These are phyloP conservation scores for Neosalanx taihuensis DNA, from an alignment of 2,797 vertebrate species.

Conservation along the genomic window DNA sequence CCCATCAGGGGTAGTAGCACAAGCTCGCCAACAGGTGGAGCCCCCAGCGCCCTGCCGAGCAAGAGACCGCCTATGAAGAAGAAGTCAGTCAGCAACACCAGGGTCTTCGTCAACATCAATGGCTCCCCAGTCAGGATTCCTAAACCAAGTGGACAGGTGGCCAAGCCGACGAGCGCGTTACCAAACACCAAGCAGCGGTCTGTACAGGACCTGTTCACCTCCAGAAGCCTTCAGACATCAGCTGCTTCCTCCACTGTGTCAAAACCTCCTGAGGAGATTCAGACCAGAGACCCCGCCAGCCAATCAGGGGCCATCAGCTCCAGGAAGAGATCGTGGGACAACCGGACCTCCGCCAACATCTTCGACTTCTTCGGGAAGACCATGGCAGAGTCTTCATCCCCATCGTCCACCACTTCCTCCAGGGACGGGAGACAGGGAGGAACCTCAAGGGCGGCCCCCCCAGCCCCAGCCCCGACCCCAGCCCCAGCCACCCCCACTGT, in stretches of 20 bases:
- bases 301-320: slow-evolving; percentile 6
- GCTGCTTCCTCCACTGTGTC: slow-evolving; percentile 12
- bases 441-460: neutral
- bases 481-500: slow-evolving; percentile 16
- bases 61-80: slow-evolving; percentile 47
- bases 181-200: slow-evolving; percentile 56
- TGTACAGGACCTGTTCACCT: slow-evolving; percentile 61
- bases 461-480: slow-evolving; percentile 4
- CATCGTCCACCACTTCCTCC: neutral
- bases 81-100: slow-evolving; percentile 69
- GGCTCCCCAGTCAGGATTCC: slow-evolving; percentile 75
- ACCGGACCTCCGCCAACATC: slow-evolving; percentile 49
- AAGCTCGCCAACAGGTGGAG: slow-evolving; percentile 23
- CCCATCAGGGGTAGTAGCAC: slow-evolving; percentile 7
- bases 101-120: slow-evolving; percentile 69
- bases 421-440: neutral
- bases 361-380: slow-evolving; percentile 65
- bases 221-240: slow-evolving; percentile 33
- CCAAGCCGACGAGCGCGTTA: neutral
- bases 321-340: slow-evolving; percentile 64
- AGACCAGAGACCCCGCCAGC: slow-evolving; percentile 23
- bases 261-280: slow-evolving; percentile 12
- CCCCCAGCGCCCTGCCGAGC: neutral
- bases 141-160: slow-evolving; percentile 33
- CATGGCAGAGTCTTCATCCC: neutral